phyloP scores from a whole-genome alignment of 2,888 invertebrate species.

The Pammene aurita region DNA sequence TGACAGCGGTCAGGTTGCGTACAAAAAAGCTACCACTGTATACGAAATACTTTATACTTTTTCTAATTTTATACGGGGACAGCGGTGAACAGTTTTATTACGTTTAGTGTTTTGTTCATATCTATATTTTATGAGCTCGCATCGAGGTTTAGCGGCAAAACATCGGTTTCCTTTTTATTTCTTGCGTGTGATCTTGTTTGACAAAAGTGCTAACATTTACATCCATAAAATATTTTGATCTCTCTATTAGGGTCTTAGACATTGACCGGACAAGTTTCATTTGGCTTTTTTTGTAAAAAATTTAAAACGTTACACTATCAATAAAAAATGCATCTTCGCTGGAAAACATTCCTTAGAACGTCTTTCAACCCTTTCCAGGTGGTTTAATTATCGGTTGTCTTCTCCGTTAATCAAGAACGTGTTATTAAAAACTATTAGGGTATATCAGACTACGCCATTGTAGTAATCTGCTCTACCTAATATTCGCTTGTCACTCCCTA shows the following conservation, averaged over 20 bases:
- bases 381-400: slow-evolving; percentile 78
- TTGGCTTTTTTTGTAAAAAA: slow-evolving; percentile 48
- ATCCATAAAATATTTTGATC: slow-evolving; percentile 82
- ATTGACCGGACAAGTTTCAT: slow-evolving; percentile 56
- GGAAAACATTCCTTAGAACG: slow-evolving; percentile 40
- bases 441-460: slow-evolving; percentile 60
- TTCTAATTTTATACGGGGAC: slow-evolving; percentile 59
- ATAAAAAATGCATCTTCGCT: slow-evolving; percentile 47
- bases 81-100: slow-evolving; percentile 68
- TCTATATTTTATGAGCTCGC: slow-evolving; percentile 74
- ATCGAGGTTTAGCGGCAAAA: slow-evolving; percentile 65
- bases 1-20: slow-evolving; percentile 77
- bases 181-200: slow-evolving; percentile 73
- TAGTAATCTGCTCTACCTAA: slow-evolving; percentile 60
- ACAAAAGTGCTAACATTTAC: slow-evolving; percentile 81
- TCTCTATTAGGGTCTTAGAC: slow-evolving; percentile 65
- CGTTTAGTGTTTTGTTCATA: slow-evolving; percentile 73
- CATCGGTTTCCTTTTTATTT: slow-evolving; percentile 72
- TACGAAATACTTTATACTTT: slow-evolving; percentile 57
- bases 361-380: slow-evolving; percentile 59
- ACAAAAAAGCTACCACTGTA: slow-evolving; percentile 61
- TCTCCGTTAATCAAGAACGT: slow-evolving; percentile 64
- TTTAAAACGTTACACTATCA: slow-evolving; percentile 38
- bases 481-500: slow-evolving; percentile 60
- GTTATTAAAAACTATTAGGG: slow-evolving; percentile 80